Base-by-base conservation (phyloP, 2,888 invertebrate species). In the Minunthozetes semirufus region DNA sequence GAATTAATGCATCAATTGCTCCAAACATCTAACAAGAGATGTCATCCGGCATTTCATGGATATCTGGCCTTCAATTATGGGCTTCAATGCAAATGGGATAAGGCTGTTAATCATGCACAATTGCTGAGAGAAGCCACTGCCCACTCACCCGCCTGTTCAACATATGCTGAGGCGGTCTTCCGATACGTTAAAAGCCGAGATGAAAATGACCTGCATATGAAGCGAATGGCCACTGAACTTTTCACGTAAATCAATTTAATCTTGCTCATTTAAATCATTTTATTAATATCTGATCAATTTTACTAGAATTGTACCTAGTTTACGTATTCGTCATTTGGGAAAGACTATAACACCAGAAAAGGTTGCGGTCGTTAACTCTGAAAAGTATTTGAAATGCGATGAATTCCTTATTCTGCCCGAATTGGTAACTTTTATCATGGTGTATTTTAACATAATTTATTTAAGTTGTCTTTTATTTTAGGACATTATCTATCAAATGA, bases 341-440 rank as follows among this genome's bases (percentile, higher is more conserved):
- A 48, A 48, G 25, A 72, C 72, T 9, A 19, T 72, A 8, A 50
- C 72, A 9, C 48, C 46, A 3, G 72, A 72, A 72, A 42, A 48
- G 15, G 33, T 72, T 1, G 72, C 72, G 13, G 48, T 72, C 15
- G 56, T 25, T 17, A 29, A 11, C 11, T 50, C 72, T 1, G 48
- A 29, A 5, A 48, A 29, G 15, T 72, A 50, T 19, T 19, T 56
- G 9, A 48, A 53, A 53, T 8, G 5, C 33, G 19, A 72, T 19
- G 56, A 72, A 3, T 50, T 29, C 29, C 53, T 72, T 11, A 50
- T 56, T 13, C 22, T 72, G 19, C 72, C 72, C 6, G 72, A 48
- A 33, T 9, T 68, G 42, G 68, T 68, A 25, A 1, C 1, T n/a
- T 17, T 6, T 11, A 27, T 8, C 11, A 5, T 4, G 8, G 4